Evolutionary conservation across 2,888 invertebrate species (phyloP), one percentile per base, ranked within the genome.

Genomic region (Aphrophora alni): DNA sequence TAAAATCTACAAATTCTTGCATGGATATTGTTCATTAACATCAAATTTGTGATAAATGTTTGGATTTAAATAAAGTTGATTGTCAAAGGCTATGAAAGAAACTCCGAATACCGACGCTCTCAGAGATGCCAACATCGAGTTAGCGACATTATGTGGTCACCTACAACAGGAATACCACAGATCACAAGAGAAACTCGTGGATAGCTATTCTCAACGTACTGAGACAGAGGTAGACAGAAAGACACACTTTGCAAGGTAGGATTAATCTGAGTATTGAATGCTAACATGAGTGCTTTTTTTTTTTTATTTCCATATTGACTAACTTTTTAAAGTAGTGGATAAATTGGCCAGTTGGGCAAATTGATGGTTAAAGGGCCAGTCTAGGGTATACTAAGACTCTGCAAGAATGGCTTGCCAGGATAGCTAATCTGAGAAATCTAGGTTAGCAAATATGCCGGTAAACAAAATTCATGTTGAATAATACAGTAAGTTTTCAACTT

Each of bases 61-160:
- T 59, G 59, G 2, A 59, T 5, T 14, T 59, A 59, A 59, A 59
- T 59, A 14, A 21, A 59, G 59, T 59, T 59, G 21, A 71, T 28
- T 71, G 71, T 71, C 27, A 28, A 71, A 71, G 71, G 71, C 27
- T 5, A 28, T 26, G 3, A 71, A 71, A 26, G 75, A 44, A 38
- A 51, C 51, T 26, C 25, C 44, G 26, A 24, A 5, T 21, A 7
- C 74, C 25, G 68, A 74, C 10, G 27, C 24, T 68, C 68, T 74
- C 12, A 73, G 74, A 21, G 68, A 79, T 59, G 78, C 74, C 25
- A 79, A 79, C 33, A n/a, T 79, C 25, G 78, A 79, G 38, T 27
- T 79, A 27, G 78, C 78, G 21, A 74, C 73, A 8, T n/a, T 79
- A 38, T 59, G 74, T 33, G 78, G 78, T 7, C 73, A 74, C 27